Evolutionary conservation across 2,113 vertebrate genomes (phyloP).

Genomic region (Gymnogyps californianus): DNA sequence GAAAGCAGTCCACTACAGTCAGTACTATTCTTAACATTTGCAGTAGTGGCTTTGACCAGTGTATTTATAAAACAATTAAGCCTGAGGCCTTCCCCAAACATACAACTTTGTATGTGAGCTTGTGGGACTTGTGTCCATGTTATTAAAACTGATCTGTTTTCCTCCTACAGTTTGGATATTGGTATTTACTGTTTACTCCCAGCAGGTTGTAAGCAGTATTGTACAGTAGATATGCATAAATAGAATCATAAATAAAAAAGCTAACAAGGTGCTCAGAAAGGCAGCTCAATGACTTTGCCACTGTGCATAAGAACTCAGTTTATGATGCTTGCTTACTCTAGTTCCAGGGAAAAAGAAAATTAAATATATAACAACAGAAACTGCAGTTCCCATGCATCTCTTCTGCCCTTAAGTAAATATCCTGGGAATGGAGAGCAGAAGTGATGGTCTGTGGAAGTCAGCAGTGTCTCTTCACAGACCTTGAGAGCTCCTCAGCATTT

Average conservation of each 20-base stretch:
- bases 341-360: background rate
- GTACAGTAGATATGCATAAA: slow-evolving; percentile 46
- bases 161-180: background rate
- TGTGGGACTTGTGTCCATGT: background rate
- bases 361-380: background rate
- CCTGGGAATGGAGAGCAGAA: background rate
- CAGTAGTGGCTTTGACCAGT: background rate
- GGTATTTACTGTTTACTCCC: background rate
- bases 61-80: background rate
- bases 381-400: background rate
- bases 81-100: background rate
- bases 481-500: background rate
- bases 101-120: background rate
- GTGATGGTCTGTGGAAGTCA: background rate
- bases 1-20: background rate
- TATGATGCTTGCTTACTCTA: background rate
- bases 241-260: slow-evolving; percentile 37
- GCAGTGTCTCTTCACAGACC: background rate
- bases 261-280: slow-evolving; percentile 41
- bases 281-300: background rate
- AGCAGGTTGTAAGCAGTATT: background rate
- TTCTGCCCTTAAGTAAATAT: background rate
- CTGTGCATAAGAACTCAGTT: background rate
- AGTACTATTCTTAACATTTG: background rate
- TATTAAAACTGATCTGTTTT: background rate